A percentile compares a stretch with the other conserved stretches of the same genome.
phyloP scores from a whole-genome alignment of 2,888 invertebrate genomes.

The Coleophora deauratella region DNA sequence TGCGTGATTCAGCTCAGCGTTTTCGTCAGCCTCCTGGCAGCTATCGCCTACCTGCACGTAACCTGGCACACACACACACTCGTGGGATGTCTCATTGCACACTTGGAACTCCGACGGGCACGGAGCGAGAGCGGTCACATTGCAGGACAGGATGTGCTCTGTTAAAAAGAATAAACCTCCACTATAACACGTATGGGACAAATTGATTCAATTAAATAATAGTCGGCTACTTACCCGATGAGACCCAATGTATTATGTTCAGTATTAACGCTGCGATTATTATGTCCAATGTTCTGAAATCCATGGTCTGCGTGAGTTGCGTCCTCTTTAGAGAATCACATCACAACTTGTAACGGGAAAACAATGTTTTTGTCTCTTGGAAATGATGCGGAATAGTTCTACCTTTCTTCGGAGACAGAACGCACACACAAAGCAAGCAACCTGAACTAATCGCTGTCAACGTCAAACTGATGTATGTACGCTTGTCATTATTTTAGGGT shows the following conservation, averaged over 20 bases:
- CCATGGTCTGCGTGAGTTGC: constrained; percentile 33
- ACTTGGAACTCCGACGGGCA: constrained; percentile 42
- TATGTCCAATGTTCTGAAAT: constrained; percentile 38
- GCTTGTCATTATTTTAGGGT: no score
- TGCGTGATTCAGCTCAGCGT: constrained; percentile 25
- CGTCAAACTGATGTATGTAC: no score
- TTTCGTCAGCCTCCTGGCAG: constrained; percentile 29
- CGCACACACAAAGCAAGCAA: constrained; percentile 43
- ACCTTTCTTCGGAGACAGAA: constrained; percentile 27
- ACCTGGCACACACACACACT: constrained; percentile 44
- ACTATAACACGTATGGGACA: constrained; percentile 44
- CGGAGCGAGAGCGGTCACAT: constrained; percentile 34
- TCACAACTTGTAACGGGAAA: constrained; percentile 35
- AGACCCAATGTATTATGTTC: constrained; percentile 46
- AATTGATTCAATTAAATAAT: constrained; percentile 74
- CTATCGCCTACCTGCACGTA: constrained; percentile 36
- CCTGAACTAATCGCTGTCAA: no score
- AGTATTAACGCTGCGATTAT: constrained; percentile 43
- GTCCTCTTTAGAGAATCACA: constrained; percentile 34
- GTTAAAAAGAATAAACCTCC: constrained; percentile 64
- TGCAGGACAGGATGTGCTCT: constrained; percentile 66
- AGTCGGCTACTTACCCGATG: constrained; percentile 60
- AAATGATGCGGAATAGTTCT: constrained; percentile 26
- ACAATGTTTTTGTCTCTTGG: constrained; percentile 28
- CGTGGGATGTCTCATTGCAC: constrained; percentile 35